Evolutionary conservation across 2,113 vertebrate species (phyloP), one percentile per base, ranked within the genome.

Genomic region (Gallinago jamesoni): DNA sequence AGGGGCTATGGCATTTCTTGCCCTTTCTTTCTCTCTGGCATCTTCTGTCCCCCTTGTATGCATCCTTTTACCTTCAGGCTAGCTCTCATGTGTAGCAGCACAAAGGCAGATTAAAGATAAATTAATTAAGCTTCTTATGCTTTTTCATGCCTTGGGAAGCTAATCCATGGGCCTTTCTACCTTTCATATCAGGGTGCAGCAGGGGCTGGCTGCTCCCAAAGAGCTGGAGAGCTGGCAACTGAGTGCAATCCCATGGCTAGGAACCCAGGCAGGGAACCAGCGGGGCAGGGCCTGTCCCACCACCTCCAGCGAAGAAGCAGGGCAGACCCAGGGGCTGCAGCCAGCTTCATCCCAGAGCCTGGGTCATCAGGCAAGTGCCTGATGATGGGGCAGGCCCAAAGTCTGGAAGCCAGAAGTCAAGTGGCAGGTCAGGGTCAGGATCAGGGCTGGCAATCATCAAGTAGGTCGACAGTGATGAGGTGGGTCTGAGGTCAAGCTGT

Each of bases 191-290:
- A 50, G 24, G 8, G 25, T 41, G 28, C 15, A 60, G 27, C 56
- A 76, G n/a, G 12, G 28, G 17, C 48, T 87, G 37, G 23, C n/a
- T 62, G 20, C 39, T 50, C 14, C 22, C 56, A 31, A 48, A 31
- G 41, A 57, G 37, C 19, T 30, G 22, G 30, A 84, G 30, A 68
- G 19, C 50, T 3, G 1, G 6, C 50, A n/a, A 15, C 39, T 45
- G 53, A 39, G 13, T 16, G 24, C 28, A 25, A 4, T 47, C 15
- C 30, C 33, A 28, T 0, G 0, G n/a, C 10, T 3, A 27, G 39
- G 57, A 59, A 35, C 33, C 17, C 5, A 15, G 28, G 43, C 70
- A 73, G 33, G n/a, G 12, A 52, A 35, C 12, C 17, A 18, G 33
- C 1, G 1, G 15, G 12, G 22, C 33, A 45, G 41, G 37, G 19